Conservation (phyloP, 2,888 invertebrate genomes). For the Metopia argyrocephala region DNA sequence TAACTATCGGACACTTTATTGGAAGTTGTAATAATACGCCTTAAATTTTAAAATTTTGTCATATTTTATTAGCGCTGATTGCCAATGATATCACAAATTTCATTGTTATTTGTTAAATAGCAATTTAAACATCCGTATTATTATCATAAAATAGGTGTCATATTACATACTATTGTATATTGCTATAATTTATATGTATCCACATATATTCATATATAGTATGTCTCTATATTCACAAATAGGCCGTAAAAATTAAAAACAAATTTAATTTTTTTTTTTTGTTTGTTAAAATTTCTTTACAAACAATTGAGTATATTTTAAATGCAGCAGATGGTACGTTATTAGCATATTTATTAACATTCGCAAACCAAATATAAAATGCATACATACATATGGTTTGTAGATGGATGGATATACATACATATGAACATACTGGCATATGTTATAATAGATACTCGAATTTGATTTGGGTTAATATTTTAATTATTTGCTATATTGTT, state of each 20-base stretch:
- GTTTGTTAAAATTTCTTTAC: background rate
- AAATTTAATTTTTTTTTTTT: slow-evolving; percentile 5
- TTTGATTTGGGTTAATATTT: background rate
- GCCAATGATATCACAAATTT: slow-evolving; percentile 31
- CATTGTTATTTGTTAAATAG: slow-evolving; percentile 46
- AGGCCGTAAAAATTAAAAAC: slow-evolving; percentile 7
- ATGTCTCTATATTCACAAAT: background rate
- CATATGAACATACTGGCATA: no score
- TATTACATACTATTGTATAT: no score
- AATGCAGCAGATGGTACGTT: background rate
- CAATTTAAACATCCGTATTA: slow-evolving; percentile 22
- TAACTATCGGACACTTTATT: no score
- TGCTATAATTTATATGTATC: no score
- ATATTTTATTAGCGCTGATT: no score
- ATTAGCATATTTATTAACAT: background rate
- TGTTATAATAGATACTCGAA: background rate
- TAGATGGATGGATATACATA: background rate
- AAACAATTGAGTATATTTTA: background rate
- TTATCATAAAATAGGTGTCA: background rate
- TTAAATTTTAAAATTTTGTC: no score
- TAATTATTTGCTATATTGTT: background rate
- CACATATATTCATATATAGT: no score
- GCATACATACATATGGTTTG: background rate
- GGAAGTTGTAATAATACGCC: no score
- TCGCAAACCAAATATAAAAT: background rate